A percentile compares a stretch with the other conserved stretches of the same genome.
These are phyloP conservation scores for Camponotus fellah DNA, from an alignment of 2,888 invertebrate species.

Conservation along the genomic window DNA sequence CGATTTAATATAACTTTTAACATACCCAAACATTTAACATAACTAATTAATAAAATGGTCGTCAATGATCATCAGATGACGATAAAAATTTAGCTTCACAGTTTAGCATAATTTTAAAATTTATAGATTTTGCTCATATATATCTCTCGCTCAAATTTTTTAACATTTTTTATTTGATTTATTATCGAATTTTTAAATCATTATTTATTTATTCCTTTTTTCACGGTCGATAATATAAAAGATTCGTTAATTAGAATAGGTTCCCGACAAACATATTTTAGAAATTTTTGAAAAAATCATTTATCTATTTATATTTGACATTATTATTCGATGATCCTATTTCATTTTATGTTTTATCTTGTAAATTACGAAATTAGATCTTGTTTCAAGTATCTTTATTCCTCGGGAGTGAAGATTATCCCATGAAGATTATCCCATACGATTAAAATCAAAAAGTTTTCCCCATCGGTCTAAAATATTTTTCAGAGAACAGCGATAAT, in stretches of 20 bases:
- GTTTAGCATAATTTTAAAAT: conserved; percentile 3
- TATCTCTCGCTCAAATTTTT: neutral
- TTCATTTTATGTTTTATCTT: neutral
- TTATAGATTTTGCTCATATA: neutral
- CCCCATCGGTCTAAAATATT: neutral
- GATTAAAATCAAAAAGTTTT: neutral
- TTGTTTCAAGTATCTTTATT: neutral
- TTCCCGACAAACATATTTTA: neutral
- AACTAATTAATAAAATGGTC: neutral
- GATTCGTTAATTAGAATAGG: neutral
- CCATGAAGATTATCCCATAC: neutral
- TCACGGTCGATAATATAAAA: neutral
- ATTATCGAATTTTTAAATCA: neutral
- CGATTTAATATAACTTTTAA: conserved; percentile 15
- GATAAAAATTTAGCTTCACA: neutral
- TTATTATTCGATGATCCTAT: neutral
- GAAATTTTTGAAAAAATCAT: neutral
- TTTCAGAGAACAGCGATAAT: neutral
- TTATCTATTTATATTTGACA: neutral
- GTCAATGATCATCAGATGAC: neutral
- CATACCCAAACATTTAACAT: no score
- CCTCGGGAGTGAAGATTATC: neutral
- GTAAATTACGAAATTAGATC: neutral
- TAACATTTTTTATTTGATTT: neutral
- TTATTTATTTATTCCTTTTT: neutral